Conservation (phyloP, 2,888 invertebrate genomes). For the Rhimphoctona megacephalus region DNA sequence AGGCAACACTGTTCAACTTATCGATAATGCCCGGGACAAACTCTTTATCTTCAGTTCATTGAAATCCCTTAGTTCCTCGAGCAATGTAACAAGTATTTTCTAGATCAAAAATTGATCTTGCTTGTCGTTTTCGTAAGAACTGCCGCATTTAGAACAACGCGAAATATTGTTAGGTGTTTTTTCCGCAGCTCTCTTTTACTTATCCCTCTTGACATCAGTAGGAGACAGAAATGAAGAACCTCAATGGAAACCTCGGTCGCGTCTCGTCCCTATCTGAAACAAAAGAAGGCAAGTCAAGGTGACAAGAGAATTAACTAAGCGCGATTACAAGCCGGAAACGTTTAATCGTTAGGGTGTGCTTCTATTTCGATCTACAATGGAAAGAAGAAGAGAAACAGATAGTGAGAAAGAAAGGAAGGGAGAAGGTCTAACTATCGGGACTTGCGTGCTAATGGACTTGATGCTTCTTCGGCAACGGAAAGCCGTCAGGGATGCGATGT, state of each 20-base stretch:
- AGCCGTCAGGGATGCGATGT: slow-evolving; percentile 56
- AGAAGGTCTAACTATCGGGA: slow-evolving; percentile 33
- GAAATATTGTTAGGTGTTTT: not conserved
- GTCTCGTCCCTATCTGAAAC: slow-evolving; percentile 72
- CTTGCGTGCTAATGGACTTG: slow-evolving; percentile 63
- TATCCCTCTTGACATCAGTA: not conserved
- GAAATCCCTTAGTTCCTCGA: not conserved
- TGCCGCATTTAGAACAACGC: not conserved
- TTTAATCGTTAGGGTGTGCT: slow-evolving; percentile 74
- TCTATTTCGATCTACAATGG: slow-evolving; percentile 19
- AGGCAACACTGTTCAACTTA: slow-evolving; percentile 12
- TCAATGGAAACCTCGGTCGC: slow-evolving; percentile 25
- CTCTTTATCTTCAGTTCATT: slow-evolving; percentile 43
- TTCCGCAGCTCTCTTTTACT: not conserved
- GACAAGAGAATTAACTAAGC: slow-evolving; percentile 78
- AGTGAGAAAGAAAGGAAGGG: slow-evolving; percentile 28
- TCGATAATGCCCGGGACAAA: slow-evolving; percentile 1
- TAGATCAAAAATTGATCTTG: slow-evolving; percentile 23
- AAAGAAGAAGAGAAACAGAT: slow-evolving; percentile 30
- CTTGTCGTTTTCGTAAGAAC: slow-evolving; percentile 5
- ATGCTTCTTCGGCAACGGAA: slow-evolving; percentile 50
- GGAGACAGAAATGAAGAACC: slow-evolving; percentile 22
- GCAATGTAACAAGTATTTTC: slow-evolving; percentile 7
- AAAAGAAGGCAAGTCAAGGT: slow-evolving; percentile 72
- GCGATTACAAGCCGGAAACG: slow-evolving; percentile 79